Evolutionary conservation across 2,888 invertebrate genomes (phyloP).

Genomic region (Sympetrum striolatum): DNA sequence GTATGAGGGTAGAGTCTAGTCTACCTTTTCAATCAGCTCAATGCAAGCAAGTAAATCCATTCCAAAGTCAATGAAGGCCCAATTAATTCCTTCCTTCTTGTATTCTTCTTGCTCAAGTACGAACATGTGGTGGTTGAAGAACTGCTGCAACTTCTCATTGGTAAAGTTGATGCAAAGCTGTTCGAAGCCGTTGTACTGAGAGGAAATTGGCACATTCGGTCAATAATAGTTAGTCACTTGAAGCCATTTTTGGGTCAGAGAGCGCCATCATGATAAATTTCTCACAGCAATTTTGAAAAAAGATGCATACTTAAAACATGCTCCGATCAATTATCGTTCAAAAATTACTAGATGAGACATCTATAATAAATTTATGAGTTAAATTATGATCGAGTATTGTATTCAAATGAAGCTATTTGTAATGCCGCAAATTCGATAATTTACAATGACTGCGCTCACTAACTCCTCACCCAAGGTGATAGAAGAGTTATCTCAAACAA

Average conservation of each 20-base stretch:
- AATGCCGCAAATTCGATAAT: too few species aligned
- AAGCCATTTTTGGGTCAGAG: background rate
- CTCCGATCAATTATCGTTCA: too few species aligned
- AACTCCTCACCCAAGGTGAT: background rate
- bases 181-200: slow-evolving; percentile 97
- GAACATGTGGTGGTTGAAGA: slow-evolving; percentile 99
- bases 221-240: background rate
- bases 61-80: slow-evolving; percentile 99
- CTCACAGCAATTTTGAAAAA: background rate
- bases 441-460: background rate
- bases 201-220: slow-evolving; percentile 58
- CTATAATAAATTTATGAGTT: too few species aligned
- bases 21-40: slow-evolving; percentile 97
- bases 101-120: slow-evolving; percentile 99
- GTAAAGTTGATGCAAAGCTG: slow-evolving; percentile 99
- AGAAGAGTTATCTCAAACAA: background rate
- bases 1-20: slow-evolving; percentile 50
- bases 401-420: too few species aligned
- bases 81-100: slow-evolving; percentile 94
- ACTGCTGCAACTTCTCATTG: slow-evolving; percentile 99
- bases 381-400: too few species aligned
- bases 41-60: slow-evolving; percentile 99
- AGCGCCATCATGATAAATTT: background rate
- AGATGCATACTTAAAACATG: too few species aligned
- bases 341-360: too few species aligned